These are phyloP conservation scores for Fratercula arctica DNA, from an alignment of 2,797 vertebrate genomes.

Conservation along the genomic window DNA sequence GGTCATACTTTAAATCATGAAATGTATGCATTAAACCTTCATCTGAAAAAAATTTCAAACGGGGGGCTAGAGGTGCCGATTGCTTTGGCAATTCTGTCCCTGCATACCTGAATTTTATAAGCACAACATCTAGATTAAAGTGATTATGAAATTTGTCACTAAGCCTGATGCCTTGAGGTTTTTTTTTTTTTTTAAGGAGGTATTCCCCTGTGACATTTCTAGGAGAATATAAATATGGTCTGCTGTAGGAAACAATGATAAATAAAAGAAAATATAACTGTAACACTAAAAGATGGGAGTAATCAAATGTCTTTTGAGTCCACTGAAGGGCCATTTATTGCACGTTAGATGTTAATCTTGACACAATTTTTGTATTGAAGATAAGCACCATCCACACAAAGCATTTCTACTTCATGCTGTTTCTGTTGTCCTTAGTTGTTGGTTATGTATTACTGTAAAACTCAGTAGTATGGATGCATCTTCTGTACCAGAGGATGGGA, in stretches of 20 bases:
- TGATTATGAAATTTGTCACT: not conserved
- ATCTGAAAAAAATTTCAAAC: not conserved
- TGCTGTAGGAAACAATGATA: not conserved
- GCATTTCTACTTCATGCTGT: not conserved
- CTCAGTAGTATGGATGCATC: not conserved
- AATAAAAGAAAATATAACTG: slow-evolving; percentile 26
- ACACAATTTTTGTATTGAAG: slow-evolving; percentile 14
- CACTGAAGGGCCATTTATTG: slow-evolving; percentile 26
- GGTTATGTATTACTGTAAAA: not conserved
- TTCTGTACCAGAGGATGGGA: not conserved
- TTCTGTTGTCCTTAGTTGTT: not conserved
- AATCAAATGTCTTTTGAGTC: slow-evolving; percentile 47
- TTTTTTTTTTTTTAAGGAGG: not conserved
- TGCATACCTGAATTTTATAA: not conserved
- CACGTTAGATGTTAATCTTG: slow-evolving; percentile 45
- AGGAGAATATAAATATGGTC: not conserved
- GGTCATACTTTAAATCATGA: not conserved
- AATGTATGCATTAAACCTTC: not conserved
- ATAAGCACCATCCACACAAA: not conserved
- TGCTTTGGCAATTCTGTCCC: not conserved
- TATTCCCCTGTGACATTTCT: not conserved
- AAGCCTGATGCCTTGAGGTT: not conserved
- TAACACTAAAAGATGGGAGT: not conserved
- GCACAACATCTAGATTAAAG: not conserved
- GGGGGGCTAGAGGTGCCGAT: not conserved